A percentile compares a stretch with the other conserved stretches of the same genome.
Conservation (phyloP, 1,140 invertebrate genomes). For the Leptinotarsa lineolata region DNA sequence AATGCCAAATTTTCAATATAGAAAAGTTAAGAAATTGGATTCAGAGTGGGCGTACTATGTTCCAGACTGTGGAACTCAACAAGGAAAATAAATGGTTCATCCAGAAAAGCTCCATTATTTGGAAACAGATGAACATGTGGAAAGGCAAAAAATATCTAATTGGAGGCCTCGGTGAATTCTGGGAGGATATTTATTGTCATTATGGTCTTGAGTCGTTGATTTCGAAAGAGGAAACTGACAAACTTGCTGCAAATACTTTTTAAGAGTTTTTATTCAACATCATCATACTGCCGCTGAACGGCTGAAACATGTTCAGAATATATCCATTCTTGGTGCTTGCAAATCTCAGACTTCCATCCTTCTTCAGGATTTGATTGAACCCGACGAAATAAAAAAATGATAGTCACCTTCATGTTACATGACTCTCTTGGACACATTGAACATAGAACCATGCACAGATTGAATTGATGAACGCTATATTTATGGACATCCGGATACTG, state of each 20-base stretch:
- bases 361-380: constrained; percentile 10
- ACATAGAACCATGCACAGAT: neutral
- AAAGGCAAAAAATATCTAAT: constrained; percentile 59
- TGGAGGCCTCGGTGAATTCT: constrained; percentile 60
- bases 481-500: neutral
- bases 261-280: constrained; percentile 18
- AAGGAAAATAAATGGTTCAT: constrained; percentile 59
- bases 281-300: neutral
- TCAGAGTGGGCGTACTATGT: constrained; percentile 39
- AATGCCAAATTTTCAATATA: constrained; percentile 42
- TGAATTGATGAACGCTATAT: neutral
- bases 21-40: constrained; percentile 32
- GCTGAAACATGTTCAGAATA: neutral
- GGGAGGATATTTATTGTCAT: constrained; percentile 62
- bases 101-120: constrained; percentile 56
- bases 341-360: constrained; percentile 2
- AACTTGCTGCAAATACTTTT: constrained; percentile 44
- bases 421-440: neutral
- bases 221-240: constrained; percentile 54
- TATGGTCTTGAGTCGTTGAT: constrained; percentile 59
- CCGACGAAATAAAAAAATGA: neutral
- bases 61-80: constrained; percentile 57
- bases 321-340: neutral
- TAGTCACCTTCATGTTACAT: neutral
- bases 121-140: constrained; percentile 59